These are phyloP conservation scores for Chloebia gouldiae DNA, from an alignment of 2,113 vertebrate genomes.

Conservation along the genomic window DNA sequence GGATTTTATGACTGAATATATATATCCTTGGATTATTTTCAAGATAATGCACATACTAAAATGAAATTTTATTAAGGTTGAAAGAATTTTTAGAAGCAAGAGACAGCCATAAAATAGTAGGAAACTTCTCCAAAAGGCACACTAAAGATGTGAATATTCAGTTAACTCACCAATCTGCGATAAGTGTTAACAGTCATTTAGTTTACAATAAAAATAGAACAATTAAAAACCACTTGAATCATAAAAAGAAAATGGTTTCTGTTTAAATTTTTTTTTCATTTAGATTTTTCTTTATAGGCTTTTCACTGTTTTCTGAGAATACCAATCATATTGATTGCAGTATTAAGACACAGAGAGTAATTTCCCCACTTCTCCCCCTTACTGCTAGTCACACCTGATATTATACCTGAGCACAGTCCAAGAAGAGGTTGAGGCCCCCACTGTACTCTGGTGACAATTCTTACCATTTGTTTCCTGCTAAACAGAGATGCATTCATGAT, in stretches of 20 bases:
- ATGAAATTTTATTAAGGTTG: not conserved
- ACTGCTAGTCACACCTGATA: not conserved
- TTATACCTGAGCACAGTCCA: not conserved
- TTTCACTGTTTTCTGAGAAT: not conserved
- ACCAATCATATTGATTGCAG: not conserved
- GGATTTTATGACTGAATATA: conserved; percentile 7
- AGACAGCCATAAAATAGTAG: not conserved
- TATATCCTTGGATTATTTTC: not conserved
- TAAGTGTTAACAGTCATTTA: not conserved
- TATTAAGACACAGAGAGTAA: not conserved
- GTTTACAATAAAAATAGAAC: not conserved
- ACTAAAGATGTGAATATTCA: not conserved
- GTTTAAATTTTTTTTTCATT: not conserved
- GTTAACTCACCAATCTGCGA: not conserved
- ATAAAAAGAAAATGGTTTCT: not conserved
- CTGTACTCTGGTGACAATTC: not conserved
- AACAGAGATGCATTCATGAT: not conserved
- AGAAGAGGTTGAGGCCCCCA: not conserved
- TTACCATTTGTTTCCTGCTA: not conserved
- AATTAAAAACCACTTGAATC: not conserved
- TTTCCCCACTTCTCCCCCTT: not conserved
- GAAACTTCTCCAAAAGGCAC: not conserved
- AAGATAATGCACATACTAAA: not conserved
- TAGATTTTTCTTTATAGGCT: not conserved
- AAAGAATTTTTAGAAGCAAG: not conserved